Evolutionary conservation across 1,140 invertebrate species (phyloP), one percentile per base, ranked within the genome.

Genomic region (Lepeophtheirus salmonis): DNA sequence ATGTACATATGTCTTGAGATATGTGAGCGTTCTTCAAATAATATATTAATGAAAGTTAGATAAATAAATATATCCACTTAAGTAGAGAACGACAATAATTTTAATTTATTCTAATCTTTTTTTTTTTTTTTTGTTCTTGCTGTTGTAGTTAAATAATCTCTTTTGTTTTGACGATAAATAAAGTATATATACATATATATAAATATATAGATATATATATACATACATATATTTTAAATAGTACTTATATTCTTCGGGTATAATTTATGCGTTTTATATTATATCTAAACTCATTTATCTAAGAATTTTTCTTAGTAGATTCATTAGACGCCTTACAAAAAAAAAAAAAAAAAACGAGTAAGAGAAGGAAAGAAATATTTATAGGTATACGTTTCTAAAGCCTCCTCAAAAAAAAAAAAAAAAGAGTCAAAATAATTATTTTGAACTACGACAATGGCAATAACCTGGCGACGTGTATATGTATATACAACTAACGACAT

Each of bases 151-250:
- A n/a, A n/a, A n/a, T n/a, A n/a, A n/a, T n/a, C n/a, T n/a, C n/a
- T n/a, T n/a, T n/a, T n/a, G n/a, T n/a, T n/a, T 41, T 41, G 30
- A 41, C 30, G 30, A 41, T 41, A 41, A 41, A 41, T 41, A 41
- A 41, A 41, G 30, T n/a, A 41, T 41, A 41, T 41, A 41, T 41
- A 41, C n/a, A 41, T n/a, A 41, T 41, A 41, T n/a, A 41, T 41
- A 41, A 6, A 41, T 10, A 41, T n/a, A 41, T 41, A 41, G 30
- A n/a, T 6, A 41, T 41, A n/a, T 41, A n/a, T 41, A n/a, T 41
- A 41, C 30, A 41, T n/a, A 10, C 30, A 10, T 41, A 41, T n/a
- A 41, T n/a, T 10, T 10, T 6, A 41, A 41, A 41, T 41, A 41
- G 30, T 41, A 41, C 30, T 41, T 41, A 41, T 41, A 41, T 41